Conservation (phyloP, 2,797 vertebrate genomes). For the Erithacus rubecula region DNA sequence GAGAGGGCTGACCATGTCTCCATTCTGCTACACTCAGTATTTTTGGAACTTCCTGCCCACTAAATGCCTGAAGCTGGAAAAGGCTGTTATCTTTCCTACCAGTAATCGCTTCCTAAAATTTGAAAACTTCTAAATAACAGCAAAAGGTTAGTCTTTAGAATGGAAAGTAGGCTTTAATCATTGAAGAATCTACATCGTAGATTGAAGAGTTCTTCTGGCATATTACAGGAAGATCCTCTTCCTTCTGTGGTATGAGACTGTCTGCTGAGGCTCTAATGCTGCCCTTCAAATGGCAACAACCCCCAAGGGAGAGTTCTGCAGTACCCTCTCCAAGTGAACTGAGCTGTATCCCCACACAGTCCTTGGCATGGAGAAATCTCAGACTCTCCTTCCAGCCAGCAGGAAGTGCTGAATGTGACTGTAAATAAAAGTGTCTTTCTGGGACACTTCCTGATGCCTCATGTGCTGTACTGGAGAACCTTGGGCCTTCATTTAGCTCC, state of each 20-base stretch:
- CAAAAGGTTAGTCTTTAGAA: not conserved
- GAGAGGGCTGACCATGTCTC: not conserved
- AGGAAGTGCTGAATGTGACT: not conserved
- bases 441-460: no score
- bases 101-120: not conserved
- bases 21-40: not conserved
- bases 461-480: not conserved
- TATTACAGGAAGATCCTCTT: not conserved
- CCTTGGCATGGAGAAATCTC: not conserved
- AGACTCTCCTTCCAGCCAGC: not conserved
- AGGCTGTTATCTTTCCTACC: not conserved
- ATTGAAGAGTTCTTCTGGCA: not conserved
- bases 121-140: not conserved
- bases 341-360: not conserved
- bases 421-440: not conserved
- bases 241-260: not conserved
- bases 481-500: not conserved
- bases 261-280: not conserved
- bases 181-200: not conserved
- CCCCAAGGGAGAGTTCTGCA: not conserved
- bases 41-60: not conserved
- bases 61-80: not conserved
- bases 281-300: not conserved
- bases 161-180: not conserved
- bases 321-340: not conserved